Evolutionary conservation across 2,888 invertebrate genomes (phyloP).

Genomic region (Glaucopsyche alexis): DNA sequence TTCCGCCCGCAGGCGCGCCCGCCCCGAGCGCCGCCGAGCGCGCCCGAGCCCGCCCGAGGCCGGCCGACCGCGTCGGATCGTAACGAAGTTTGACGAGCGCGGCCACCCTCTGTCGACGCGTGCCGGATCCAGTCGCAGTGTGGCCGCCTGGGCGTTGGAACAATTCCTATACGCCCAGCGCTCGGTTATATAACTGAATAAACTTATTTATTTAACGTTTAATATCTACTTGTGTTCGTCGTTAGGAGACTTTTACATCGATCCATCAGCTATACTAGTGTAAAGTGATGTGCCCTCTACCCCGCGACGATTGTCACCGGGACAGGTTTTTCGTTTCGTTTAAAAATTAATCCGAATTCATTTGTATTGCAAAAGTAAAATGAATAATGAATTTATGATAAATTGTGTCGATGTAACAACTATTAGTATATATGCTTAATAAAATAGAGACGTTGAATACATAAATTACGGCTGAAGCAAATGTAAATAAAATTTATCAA

Average conservation of each 20-base stretch:
- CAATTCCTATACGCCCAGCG: conserved; percentile 65
- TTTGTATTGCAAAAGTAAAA: conserved; percentile 38
- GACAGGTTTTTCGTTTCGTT: conserved; percentile 68
- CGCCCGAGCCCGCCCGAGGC: conserved; percentile 71
- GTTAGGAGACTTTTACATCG: conserved; percentile 28
- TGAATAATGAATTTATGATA: conserved; percentile 6
- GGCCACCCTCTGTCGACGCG: conserved; percentile 73
- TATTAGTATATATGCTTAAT: conserved; percentile 27
- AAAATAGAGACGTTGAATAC: neutral
- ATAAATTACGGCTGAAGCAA: neutral
- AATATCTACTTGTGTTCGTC: conserved; percentile 41
- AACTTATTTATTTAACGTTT: conserved; percentile 73
- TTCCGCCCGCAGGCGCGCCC: conserved; percentile 76
- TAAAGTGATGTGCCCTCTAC: conserved; percentile 69
- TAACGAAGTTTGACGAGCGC: conserved; percentile 77
- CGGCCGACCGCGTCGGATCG: conserved; percentile 72
- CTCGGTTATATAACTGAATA: conserved; percentile 76
- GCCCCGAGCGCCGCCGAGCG: conserved; percentile 42
- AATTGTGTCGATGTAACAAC: conserved; percentile 48
- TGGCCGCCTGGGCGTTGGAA: conserved; percentile 74
- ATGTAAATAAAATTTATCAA: conserved; percentile 9
- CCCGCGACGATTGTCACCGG: conserved; percentile 63
- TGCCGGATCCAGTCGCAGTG: conserved; percentile 75
- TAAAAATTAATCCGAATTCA: conserved; percentile 49
- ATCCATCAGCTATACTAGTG: conserved; percentile 46